Conservation (phyloP, 2,888 invertebrate genomes). For the Drosophila greeni region DNA sequence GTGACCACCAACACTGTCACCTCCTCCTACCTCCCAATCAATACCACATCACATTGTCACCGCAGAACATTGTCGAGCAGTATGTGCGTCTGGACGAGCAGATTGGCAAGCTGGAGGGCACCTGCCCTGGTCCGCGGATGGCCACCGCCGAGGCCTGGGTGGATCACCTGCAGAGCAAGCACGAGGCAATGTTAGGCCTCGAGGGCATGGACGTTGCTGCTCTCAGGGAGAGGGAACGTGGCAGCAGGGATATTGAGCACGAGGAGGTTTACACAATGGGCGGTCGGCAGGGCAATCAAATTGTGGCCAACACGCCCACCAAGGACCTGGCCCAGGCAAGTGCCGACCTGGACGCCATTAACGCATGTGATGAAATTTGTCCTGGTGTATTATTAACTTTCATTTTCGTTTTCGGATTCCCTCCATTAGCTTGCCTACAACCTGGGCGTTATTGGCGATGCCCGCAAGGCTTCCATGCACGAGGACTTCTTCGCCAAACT, state of each 20-base stretch:
- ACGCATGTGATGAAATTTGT: conserved; percentile 10
- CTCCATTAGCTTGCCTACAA: conserved; percentile 72
- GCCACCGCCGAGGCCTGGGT: conserved; percentile 78
- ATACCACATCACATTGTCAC: conserved; percentile 23
- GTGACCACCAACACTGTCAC: conserved; percentile 1
- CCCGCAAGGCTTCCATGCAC: conserved; percentile 76
- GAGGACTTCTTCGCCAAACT: conserved; percentile 79
- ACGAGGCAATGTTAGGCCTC: conserved; percentile 63
- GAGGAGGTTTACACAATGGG: conserved; percentile 36
- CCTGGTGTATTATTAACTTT: conserved; percentile 1
- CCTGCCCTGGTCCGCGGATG: conserved; percentile 77
- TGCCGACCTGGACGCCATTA: conserved; percentile 40
- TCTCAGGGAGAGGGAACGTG: conserved; percentile 4
- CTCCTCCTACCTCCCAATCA: background rate
- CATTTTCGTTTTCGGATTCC: background rate
- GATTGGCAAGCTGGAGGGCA: conserved; percentile 75
- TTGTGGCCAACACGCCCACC: conserved; percentile 70
- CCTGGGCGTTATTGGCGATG: conserved; percentile 74
- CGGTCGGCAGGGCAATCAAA: conserved; percentile 51
- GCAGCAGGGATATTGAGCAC: conserved; percentile 7
- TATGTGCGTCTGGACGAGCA: conserved; percentile 76
- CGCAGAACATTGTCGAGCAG: conserved; percentile 68
- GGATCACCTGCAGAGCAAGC: conserved; percentile 74
- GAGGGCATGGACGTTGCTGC: conserved; percentile 48
- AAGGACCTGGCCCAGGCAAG: conserved; percentile 75